Base-by-base conservation (phyloP, 2,888 invertebrate genomes). In the Drosophila merina region DNA sequence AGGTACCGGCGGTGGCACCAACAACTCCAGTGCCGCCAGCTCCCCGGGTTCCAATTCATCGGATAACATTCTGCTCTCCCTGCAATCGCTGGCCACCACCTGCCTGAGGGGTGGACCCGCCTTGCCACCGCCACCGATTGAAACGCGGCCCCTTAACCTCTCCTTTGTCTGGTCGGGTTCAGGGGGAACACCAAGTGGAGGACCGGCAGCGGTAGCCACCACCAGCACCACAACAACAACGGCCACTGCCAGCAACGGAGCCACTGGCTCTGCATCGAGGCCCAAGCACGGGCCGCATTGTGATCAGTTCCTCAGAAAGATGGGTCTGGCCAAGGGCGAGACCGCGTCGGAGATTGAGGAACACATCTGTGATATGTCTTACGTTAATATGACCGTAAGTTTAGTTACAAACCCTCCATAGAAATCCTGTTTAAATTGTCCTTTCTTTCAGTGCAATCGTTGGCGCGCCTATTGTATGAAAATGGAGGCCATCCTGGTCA, bases 231-330 rank as follows among this genome's bases (percentile, higher is more conserved):
- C 67, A 30, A 14, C 58, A 67, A 45, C 60, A 47, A 60, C 60
- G 31, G 73, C 76, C 51, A 77, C 75, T 38, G 73, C 74, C 38
- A 79, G 72, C 52, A 79, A 75, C 60, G 75, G 76, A 64, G 71
- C 73, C 26, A 76, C 60, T 45, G 64, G 72, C 63, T 54, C 42
- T 38, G 40, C 26, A 60, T 77, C 79, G 69, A 76, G 88, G 76
- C 90, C 91, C 62, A 91, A 90, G 56, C 91, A 91, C 75, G 92
- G 92, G 77, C 92, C 92, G 79, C 92, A 92, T 89, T 92, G 92
- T 90, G 92, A 91, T 89, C 90, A 91, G 87, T 92, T 92, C 88
- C 90, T 92, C 80, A 91, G 89, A 68, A 91, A 92, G 82, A 90
- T 92, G 86, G 92, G 92, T 56, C 86, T 92, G 66, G 86, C 90